Evolutionary conservation across 1,140 invertebrate species (phyloP).

Genomic region (Bombus sibiricus): DNA sequence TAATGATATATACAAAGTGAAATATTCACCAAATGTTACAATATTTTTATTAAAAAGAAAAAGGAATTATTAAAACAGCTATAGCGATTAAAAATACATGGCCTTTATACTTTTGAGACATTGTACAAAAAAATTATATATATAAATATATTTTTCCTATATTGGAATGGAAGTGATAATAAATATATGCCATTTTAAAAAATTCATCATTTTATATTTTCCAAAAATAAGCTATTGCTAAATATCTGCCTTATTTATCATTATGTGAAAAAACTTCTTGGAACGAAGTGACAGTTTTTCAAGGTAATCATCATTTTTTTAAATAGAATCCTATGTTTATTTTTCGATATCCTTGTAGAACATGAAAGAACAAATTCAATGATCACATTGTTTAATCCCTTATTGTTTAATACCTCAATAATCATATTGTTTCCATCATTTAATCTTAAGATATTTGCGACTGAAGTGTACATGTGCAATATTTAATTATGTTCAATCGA

Average conservation of each 20-base stretch:
- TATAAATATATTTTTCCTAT: constrained; percentile 6
- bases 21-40: no score
- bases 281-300: no score
- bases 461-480: no score
- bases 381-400: no score
- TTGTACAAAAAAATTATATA: not conserved
- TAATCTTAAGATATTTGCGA: no score
- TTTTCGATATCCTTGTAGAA: not conserved
- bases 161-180: not conserved
- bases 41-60: not conserved
- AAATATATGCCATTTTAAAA: not conserved
- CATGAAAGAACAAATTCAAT: not conserved
- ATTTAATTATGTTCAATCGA: no score
- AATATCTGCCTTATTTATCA: no score
- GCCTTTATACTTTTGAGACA: constrained; percentile 4
- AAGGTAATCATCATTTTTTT: not conserved
- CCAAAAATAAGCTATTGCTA: not conserved
- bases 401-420: no score
- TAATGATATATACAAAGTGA: not conserved
- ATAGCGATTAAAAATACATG: not conserved
- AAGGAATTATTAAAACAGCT: not conserved
- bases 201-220: not conserved
- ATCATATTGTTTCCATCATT: no score
- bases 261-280: no score
- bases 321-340: not conserved